Evolutionary conservation across 2,113 vertebrate species (phyloP).

Genomic region (Microtus montanus): DNA sequence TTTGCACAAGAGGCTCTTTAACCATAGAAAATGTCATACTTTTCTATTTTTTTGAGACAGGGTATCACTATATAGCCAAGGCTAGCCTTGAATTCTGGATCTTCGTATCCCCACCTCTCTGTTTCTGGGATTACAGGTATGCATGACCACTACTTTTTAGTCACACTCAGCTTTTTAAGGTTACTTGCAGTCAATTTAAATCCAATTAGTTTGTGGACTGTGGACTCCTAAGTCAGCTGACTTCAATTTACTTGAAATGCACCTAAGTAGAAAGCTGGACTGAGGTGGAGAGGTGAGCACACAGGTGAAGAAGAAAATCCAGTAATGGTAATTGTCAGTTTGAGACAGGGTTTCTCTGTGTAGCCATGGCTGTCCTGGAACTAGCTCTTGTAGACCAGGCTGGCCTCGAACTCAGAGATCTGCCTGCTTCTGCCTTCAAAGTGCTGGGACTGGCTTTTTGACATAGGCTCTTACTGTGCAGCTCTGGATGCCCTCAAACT

Average conservation of each 20-base stretch:
- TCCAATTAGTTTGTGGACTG: conserved; percentile 1
- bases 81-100: background rate
- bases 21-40: conserved; percentile 9
- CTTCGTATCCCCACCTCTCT: background rate
- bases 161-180: conserved; percentile 10
- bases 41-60: background rate
- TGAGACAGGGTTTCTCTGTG: background rate
- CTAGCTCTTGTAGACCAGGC: background rate
- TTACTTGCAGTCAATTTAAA: conserved; percentile 25
- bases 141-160: background rate
- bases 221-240: background rate
- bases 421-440: too few relatives aligned
- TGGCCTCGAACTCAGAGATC: background rate
- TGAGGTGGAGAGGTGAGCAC: background rate
- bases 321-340: background rate
- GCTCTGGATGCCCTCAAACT: background rate
- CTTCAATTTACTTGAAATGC: background rate
- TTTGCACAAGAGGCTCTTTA: conserved; percentile 18
- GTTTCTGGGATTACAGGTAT: background rate
- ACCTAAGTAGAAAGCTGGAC: background rate
- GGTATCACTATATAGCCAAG: background rate
- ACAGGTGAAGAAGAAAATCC: conserved; percentile 7
- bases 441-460: background rate
- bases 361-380: background rate
- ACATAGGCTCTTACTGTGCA: background rate